A percentile compares a stretch with the other conserved stretches of the same genome.
phyloP scores from a whole-genome alignment of 2,888 invertebrate genomes.

The Athalia circularis region DNA sequence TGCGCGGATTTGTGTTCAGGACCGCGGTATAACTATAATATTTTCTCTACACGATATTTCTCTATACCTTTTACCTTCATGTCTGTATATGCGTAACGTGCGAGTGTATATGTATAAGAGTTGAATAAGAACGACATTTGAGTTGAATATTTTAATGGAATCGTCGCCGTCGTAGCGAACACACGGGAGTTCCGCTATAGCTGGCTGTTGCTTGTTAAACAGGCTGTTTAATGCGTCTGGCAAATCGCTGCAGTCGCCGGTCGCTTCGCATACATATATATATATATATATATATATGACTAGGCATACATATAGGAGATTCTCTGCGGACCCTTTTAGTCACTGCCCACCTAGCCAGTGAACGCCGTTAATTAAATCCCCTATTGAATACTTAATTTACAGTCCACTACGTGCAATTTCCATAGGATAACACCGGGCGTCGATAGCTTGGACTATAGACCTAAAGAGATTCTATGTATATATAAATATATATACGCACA shows the following conservation, averaged over 20 bases:
- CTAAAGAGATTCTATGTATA: slow-evolving; percentile 14
- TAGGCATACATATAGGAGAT: neutral
- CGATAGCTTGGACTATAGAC: slow-evolving; percentile 19
- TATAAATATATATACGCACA: slow-evolving; percentile 1
- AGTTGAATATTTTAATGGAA: slow-evolving; percentile 37
- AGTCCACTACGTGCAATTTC: slow-evolving; percentile 35
- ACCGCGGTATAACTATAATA: too few species aligned
- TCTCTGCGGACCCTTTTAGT: slow-evolving; percentile 31
- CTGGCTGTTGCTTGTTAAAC: slow-evolving; percentile 32
- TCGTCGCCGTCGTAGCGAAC: slow-evolving; percentile 9
- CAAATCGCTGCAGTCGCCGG: slow-evolving; percentile 7
- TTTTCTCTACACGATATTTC: too few species aligned
- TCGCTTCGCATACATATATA: neutral
- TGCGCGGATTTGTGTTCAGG: too few species aligned
- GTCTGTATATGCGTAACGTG: too few species aligned
- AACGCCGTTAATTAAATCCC: slow-evolving; percentile 41
- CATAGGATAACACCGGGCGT: slow-evolving; percentile 29
- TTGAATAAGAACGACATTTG: slow-evolving; percentile 24
- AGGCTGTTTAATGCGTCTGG: slow-evolving; percentile 43
- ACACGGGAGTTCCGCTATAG: slow-evolving; percentile 28
- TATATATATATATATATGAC: neutral
- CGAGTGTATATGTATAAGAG: neutral
- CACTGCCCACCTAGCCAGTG: slow-evolving; percentile 37
- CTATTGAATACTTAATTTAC: slow-evolving; percentile 43
- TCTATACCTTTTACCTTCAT: too few species aligned